phyloP scores from a whole-genome alignment of 2,797 vertebrate species.

The Acanthurus tractus region DNA sequence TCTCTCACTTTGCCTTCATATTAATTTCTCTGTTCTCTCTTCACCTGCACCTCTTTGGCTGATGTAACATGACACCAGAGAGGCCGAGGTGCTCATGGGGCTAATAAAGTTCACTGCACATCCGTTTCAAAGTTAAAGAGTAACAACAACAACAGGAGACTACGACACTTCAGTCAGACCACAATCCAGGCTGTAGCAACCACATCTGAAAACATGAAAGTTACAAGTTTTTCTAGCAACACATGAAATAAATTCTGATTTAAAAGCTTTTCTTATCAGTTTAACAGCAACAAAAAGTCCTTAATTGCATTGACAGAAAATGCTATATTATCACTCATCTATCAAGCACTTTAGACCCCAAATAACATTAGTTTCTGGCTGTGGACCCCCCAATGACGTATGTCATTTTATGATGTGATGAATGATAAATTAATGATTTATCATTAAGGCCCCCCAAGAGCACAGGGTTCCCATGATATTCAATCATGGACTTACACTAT shows the following conservation, averaged over 20 bases:
- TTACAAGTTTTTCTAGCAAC: background rate
- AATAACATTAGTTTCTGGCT: too few relatives aligned
- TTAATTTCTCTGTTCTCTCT: background rate
- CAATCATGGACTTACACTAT: too few relatives aligned
- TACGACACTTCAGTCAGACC: conserved; percentile 32
- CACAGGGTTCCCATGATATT: too few relatives aligned
- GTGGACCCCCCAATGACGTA: too few relatives aligned
- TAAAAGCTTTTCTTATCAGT: background rate
- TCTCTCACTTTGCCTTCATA: conserved; percentile 9
- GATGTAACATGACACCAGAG: conserved; percentile 26
- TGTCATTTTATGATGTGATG: too few relatives aligned
- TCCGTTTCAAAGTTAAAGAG: conserved; percentile 63
- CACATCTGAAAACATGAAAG: background rate
- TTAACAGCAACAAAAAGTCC: background rate
- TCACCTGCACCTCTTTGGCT: background rate
- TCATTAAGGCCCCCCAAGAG: too few relatives aligned
- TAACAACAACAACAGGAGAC: conserved; percentile 61
- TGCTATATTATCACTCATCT: too few relatives aligned
- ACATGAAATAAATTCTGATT: too few relatives aligned
- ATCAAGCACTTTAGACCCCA: too few relatives aligned
- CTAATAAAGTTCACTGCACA: conserved; percentile 44
- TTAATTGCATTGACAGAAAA: too few relatives aligned
- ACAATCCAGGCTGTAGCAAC: conserved; percentile 19
- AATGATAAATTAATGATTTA: too few relatives aligned
- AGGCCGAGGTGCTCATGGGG: conserved; percentile 32